phyloP scores from a whole-genome alignment of 2,113 vertebrate genomes.

The Cygnus buccinator region DNA sequence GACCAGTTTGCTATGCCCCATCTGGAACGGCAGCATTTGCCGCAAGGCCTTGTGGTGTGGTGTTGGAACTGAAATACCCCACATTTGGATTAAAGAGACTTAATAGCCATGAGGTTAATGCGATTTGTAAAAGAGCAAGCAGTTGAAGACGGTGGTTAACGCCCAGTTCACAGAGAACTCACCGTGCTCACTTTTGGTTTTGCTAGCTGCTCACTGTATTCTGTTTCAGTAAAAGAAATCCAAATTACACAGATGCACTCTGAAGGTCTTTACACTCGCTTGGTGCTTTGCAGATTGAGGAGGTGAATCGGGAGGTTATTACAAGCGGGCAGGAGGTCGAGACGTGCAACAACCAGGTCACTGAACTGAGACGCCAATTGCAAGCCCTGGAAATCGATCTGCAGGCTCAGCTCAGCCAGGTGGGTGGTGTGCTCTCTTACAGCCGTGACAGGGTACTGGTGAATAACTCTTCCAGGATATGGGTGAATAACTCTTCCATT shows the following conservation, averaged over 20 bases:
- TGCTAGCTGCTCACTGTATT: not conserved
- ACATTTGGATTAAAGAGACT: constrained; percentile 10
- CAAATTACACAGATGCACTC: not conserved
- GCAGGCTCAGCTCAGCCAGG: constrained; percentile 89
- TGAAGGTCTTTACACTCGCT: not conserved
- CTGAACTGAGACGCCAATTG: constrained; percentile 66
- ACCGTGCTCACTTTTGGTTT: not conserved
- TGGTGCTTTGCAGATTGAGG: constrained; percentile 67
- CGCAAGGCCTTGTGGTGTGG: not conserved
- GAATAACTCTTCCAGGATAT: not conserved
- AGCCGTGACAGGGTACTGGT: not conserved
- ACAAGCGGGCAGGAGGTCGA: constrained; percentile 73
- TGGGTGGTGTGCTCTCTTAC: constrained; percentile 49
- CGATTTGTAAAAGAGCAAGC: not conserved
- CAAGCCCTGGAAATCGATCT: constrained; percentile 88
- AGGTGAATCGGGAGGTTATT: constrained; percentile 75
- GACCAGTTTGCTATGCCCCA: constrained; percentile 39
- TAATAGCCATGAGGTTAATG: not conserved
- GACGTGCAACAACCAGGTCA: constrained; percentile 73
- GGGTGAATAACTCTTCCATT: not conserved
- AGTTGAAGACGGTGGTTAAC: fast-evolving
- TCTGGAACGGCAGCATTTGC: not conserved
- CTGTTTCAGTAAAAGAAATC: not conserved
- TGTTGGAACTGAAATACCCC: not conserved
- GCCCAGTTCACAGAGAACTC: not conserved